Conservation (phyloP, 2,797 vertebrate genomes). For the Morelia viridis region DNA sequence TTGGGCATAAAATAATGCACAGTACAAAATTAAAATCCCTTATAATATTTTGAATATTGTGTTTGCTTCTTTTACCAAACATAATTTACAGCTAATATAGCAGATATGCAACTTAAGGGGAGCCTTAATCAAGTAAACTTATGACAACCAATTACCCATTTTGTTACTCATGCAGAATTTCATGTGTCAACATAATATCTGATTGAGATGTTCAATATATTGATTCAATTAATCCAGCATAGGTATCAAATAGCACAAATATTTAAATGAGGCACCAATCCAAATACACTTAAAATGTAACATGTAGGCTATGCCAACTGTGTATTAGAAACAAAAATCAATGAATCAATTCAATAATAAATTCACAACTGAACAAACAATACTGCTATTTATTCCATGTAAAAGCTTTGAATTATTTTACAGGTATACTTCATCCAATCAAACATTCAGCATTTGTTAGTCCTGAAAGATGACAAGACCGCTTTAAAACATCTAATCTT, state of each 20-base stretch:
- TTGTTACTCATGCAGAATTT: background rate
- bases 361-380: conserved; percentile 42
- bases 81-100: background rate
- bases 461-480: conserved; percentile 87
- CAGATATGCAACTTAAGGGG: background rate
- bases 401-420: background rate
- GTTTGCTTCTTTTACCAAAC: background rate
- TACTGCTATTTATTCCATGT: background rate
- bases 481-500: conserved; percentile 84
- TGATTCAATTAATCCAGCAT: fast-evolving
- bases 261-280: background rate
- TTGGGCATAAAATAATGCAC: background rate
- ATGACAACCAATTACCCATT: background rate
- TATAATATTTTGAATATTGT: background rate
- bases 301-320: fast-evolving
- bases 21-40: background rate
- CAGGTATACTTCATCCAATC: conserved; percentile 68
- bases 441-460: conserved; percentile 85
- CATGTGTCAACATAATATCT: background rate
- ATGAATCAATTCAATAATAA: conserved; percentile 22
- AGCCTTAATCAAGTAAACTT: background rate
- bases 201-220: background rate
- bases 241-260: background rate
- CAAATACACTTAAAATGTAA: background rate
- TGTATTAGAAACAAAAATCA: background rate